phyloP scores from a whole-genome alignment of 1,140 invertebrate genomes.

The Chymomyza costata region DNA sequence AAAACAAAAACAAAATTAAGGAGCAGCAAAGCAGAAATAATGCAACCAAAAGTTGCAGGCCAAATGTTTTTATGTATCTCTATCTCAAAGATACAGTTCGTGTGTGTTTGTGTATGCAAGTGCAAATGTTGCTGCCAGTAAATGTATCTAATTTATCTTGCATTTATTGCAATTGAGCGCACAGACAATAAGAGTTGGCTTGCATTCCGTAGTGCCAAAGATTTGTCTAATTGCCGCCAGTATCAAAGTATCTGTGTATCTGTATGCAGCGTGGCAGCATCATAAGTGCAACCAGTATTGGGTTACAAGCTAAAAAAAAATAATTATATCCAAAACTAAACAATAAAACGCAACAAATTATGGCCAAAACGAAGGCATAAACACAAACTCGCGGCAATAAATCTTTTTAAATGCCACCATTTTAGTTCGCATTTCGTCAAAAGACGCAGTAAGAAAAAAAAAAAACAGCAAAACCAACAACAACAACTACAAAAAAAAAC shows the following conservation, averaged over 20 bases:
- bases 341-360: slow-evolving; percentile 1
- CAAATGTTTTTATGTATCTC: too few species aligned
- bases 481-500: too few species aligned
- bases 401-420: not conserved
- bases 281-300: slow-evolving; percentile 18
- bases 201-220: slow-evolving; percentile 18
- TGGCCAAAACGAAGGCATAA: not conserved
- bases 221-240: slow-evolving; percentile 37
- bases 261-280: slow-evolving; percentile 12
- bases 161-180: slow-evolving; percentile 64
- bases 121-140: slow-evolving; percentile 33
- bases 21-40: slow-evolving; percentile 12
- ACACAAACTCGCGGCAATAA: not conserved
- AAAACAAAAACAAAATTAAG: slow-evolving; percentile 8
- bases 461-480: slow-evolving; percentile 2
- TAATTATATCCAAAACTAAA: slow-evolving; percentile 2
- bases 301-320: slow-evolving; percentile 33
- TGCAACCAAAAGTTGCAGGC: slow-evolving; percentile 4
- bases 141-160: slow-evolving; percentile 65
- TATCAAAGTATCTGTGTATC: slow-evolving; percentile 20
- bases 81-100: too few species aligned
- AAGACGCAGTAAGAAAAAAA: not conserved
- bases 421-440: not conserved
- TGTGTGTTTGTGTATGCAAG: too few species aligned
- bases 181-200: not conserved